Conservation (phyloP, 2,888 invertebrate species). For the Helleia helle region DNA sequence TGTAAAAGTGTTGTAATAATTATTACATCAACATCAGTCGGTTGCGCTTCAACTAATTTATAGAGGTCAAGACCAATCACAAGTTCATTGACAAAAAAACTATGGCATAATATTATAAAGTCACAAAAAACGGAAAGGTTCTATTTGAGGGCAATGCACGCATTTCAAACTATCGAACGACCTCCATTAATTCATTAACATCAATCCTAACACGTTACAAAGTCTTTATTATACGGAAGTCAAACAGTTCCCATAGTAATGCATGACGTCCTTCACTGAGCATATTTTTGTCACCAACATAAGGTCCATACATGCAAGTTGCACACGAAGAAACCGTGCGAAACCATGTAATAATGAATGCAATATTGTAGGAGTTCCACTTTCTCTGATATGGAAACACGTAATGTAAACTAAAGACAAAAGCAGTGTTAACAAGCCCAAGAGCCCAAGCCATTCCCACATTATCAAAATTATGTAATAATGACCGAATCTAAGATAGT, state of each 20-base stretch:
- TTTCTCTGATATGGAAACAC: slow-evolving; percentile 17
- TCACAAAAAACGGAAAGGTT: slow-evolving; percentile 9
- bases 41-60: no score
- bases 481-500: slow-evolving; percentile 34
- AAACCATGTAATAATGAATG: slow-evolving; percentile 33
- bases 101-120: slow-evolving; percentile 13
- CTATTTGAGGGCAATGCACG: slow-evolving; percentile 14
- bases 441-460: slow-evolving; percentile 34
- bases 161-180: no score
- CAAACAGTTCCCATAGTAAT: no score
- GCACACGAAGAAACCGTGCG: slow-evolving; percentile 39
- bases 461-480: slow-evolving; percentile 39
- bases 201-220: no score
- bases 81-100: slow-evolving; percentile 10
- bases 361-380: slow-evolving; percentile 21
- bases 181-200: no score
- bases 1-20: no score
- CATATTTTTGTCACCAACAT: no score
- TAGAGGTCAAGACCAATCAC: slow-evolving; percentile 13
- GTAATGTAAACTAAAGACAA: slow-evolving; percentile 17
- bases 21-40: no score
- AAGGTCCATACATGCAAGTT: not conserved
- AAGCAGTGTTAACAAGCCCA: slow-evolving; percentile 19
- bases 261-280: no score
- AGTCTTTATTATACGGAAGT: no score